Evolutionary conservation across 2,113 vertebrate genomes (phyloP).

Genomic region (Onychorhynchus coronatus): DNA sequence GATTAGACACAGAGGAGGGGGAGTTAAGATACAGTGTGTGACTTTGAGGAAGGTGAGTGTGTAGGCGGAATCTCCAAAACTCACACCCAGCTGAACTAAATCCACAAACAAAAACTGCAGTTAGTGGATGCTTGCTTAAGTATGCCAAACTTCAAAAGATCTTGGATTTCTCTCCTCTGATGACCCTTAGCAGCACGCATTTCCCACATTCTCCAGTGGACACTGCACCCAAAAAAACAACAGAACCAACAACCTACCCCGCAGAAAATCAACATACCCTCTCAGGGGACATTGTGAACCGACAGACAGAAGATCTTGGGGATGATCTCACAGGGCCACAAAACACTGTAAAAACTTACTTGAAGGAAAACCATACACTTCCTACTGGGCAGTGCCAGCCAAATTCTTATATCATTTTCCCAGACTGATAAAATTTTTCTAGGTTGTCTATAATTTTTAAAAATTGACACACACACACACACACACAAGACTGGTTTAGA

Average conservation of each 20-base stretch:
- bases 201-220: neutral
- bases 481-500: neutral
- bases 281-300: accelerated
- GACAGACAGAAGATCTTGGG: neutral
- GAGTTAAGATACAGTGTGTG: neutral
- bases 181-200: neutral
- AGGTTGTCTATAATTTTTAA: neutral
- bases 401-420: neutral
- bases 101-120: neutral
- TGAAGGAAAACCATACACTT: neutral
- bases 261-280: neutral
- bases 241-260: neutral
- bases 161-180: neutral
- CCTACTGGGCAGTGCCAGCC: neutral
- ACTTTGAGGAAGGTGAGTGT: conserved; percentile 48
- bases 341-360: neutral
- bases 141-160: neutral
- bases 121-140: neutral
- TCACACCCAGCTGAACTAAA: neutral
- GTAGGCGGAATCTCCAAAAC: neutral
- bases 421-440: neutral
- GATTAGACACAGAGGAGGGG: neutral
- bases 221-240: neutral
- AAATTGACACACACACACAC: neutral
- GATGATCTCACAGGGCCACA: neutral